Evolutionary conservation across 2,888 invertebrate genomes (phyloP).

Genomic region (Conus canariensis): DNA sequence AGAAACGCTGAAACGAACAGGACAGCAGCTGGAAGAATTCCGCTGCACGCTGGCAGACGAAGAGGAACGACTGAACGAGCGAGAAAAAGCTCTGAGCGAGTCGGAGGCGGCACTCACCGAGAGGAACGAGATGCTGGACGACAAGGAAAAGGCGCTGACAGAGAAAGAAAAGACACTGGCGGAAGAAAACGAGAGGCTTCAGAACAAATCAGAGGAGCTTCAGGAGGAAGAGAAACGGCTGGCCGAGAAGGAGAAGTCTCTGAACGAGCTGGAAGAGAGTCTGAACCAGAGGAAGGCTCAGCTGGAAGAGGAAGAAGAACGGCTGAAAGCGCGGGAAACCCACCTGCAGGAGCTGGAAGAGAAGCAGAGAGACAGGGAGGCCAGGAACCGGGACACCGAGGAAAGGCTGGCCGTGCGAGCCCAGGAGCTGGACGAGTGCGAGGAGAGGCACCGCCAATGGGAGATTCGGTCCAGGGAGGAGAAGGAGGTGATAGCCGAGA

Average conservation of each 20-base stretch:
- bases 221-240: neutral
- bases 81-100: neutral
- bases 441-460: constrained; percentile 3
- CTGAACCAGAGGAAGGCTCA: neutral
- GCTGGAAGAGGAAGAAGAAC: neutral
- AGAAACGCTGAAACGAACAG: neutral
- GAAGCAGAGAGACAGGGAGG: neutral
- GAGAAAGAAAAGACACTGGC: neutral
- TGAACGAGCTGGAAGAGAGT: neutral
- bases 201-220: neutral
- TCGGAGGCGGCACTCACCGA: neutral
- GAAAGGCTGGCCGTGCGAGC: neutral
- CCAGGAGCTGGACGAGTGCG: neutral
- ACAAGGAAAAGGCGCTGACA: neutral
- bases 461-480: constrained; percentile 15
- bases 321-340: neutral
- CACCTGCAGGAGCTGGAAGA: neutral
- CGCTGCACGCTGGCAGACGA: neutral
- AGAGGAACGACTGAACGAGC: constrained; percentile 3
- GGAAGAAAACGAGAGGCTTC: neutral
- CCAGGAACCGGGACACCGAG: neutral
- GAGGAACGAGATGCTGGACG: neutral
- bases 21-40: neutral
- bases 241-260: neutral
- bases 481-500: constrained; percentile 11